These are phyloP conservation scores for Bungarus multicinctus DNA, from an alignment of 2,113 vertebrate genomes.

Conservation along the genomic window DNA sequence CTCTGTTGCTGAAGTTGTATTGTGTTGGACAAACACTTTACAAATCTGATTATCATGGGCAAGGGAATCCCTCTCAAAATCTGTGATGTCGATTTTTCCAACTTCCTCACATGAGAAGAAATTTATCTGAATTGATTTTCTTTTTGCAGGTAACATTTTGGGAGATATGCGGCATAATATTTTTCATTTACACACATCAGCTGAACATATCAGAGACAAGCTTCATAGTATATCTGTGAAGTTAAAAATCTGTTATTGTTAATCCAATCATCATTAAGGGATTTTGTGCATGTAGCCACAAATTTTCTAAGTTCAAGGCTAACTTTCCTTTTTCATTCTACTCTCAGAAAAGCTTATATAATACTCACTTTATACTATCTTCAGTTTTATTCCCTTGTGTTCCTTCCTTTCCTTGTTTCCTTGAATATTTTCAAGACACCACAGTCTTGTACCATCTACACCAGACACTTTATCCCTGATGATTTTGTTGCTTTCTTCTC, in stretches of 20 bases:
- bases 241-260: neutral
- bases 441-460: neutral
- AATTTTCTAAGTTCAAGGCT: neutral
- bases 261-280: neutral
- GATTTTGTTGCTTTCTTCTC: neutral
- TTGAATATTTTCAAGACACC: neutral
- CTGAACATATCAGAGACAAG: neutral
- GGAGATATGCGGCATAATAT: neutral
- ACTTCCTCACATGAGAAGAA: neutral
- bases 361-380: neutral
- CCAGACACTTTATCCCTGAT: neutral
- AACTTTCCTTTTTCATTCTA: neutral
- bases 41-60: neutral
- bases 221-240: neutral
- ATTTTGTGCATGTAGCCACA: neutral
- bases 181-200: neutral
- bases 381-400: neutral
- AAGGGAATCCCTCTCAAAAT: neutral
- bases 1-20: too few relatives aligned
- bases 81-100: neutral
- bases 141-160: neutral
- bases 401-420: neutral
- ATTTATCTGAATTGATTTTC: neutral
- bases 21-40: neutral
- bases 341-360: neutral